Conservation (phyloP, 2,888 invertebrate species). For the Anaspis maculata region DNA sequence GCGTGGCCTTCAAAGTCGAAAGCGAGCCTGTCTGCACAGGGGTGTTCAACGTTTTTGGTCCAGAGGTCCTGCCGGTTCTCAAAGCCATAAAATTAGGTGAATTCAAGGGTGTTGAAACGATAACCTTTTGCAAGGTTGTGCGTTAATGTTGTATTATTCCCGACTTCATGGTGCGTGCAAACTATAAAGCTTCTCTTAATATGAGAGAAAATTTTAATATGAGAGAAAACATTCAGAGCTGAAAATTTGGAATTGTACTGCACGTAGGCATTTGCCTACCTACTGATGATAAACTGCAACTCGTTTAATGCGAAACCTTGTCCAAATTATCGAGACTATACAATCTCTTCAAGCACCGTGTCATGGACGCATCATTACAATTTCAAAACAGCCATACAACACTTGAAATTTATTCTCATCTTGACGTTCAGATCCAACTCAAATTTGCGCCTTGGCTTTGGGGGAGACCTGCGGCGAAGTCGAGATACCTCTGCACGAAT, state of each 20-base stretch:
- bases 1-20: constrained; percentile 77
- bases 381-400: background rate
- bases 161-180: no score
- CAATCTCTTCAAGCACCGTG: background rate
- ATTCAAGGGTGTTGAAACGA: background rate
- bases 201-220: no score
- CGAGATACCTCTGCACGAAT: constrained; percentile 78
- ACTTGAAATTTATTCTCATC: constrained; percentile 1
- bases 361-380: constrained; percentile 1
- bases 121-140: background rate
- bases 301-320: no score
- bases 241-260: no score
- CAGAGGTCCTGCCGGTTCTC: constrained; percentile 44
- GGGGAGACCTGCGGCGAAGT: constrained; percentile 84
- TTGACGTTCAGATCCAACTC: constrained; percentile 60
- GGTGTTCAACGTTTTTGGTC: constrained; percentile 71
- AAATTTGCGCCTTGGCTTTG: constrained; percentile 83
- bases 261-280: no score
- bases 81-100: constrained; percentile 26
- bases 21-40: constrained; percentile 79
- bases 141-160: no score
- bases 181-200: no score
- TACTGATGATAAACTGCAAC: no score
- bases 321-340: constrained; percentile 3
- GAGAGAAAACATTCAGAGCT: no score